Percentiles rank a stretch among this genome's conserved stretches.
Evolutionary conservation across 2,797 vertebrate species (phyloP).

Genomic region (Sebastes melanostomus): DNA sequence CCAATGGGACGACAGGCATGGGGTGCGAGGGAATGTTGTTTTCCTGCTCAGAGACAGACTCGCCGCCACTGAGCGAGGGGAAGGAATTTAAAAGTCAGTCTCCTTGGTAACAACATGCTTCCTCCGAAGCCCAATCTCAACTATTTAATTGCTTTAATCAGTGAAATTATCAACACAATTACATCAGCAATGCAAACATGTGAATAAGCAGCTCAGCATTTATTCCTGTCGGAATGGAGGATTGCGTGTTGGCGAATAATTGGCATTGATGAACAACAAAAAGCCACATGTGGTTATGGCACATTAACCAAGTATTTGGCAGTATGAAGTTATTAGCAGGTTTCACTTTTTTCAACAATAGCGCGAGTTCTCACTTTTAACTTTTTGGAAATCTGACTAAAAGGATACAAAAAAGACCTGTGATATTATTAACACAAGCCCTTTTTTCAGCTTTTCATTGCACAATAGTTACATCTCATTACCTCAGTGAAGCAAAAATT

Average conservation of each 20-base stretch:
- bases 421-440: not conserved
- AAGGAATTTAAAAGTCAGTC: slow-evolving; percentile 71
- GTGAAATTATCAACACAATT: slow-evolving; percentile 79
- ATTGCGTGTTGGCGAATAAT: slow-evolving; percentile 43
- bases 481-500: not conserved
- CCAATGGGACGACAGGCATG: slow-evolving; percentile 47
- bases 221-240: slow-evolving; percentile 30
- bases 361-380: not conserved
- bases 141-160: slow-evolving; percentile 76
- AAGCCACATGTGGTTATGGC: slow-evolving; percentile 52
- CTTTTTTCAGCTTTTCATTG: not conserved
- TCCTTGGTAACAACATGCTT: slow-evolving; percentile 80
- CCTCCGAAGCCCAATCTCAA: slow-evolving; percentile 64
- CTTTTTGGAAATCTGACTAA: not conserved
- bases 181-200: slow-evolving; percentile 72
- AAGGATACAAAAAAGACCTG: not conserved
- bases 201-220: slow-evolving; percentile 54
- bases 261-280: slow-evolving; percentile 46
- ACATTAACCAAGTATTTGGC: slow-evolving; percentile 52
- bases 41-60: slow-evolving; percentile 65
- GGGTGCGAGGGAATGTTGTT: slow-evolving; percentile 69
- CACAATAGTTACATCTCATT: not conserved
- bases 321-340: slow-evolving; percentile 12
- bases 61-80: slow-evolving; percentile 58
- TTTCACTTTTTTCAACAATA: slow-evolving; percentile 26